phyloP scores from a whole-genome alignment of 2,113 vertebrate species.

The Anguilla japonica region DNA sequence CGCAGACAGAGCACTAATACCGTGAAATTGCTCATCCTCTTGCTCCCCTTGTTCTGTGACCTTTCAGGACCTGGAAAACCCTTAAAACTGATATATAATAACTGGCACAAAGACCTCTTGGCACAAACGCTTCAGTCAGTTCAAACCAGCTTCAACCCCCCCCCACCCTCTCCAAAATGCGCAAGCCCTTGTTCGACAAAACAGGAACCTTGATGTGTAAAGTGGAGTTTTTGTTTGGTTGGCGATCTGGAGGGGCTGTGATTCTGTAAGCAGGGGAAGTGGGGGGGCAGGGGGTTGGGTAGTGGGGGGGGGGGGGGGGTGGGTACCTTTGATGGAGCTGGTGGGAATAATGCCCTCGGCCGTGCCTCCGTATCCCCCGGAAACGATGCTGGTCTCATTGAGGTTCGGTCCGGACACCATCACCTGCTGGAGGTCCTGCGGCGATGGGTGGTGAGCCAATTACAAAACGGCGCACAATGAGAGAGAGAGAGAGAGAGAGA shows the following conservation, averaged over 20 bases:
- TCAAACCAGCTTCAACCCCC: neutral
- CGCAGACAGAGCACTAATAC: neutral
- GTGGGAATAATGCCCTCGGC: constrained; percentile 89
- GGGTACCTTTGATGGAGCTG: constrained; percentile 78
- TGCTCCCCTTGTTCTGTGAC: neutral
- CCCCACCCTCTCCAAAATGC: neutral
- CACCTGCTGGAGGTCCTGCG: constrained; percentile 94
- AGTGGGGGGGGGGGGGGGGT: constrained; percentile 31
- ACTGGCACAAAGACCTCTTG: neutral
- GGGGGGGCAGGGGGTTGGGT: neutral
- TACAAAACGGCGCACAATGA: constrained; percentile 1
- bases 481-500: neutral
- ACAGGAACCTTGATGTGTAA: neutral
- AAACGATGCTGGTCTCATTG: constrained; percentile 96
- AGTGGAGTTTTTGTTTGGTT: neutral
- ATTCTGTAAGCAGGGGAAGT: too few species aligned
- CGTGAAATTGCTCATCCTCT: neutral
- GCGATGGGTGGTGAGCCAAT: neutral
- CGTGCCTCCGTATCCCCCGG: constrained; percentile 91
- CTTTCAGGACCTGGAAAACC: neutral
- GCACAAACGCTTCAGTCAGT: neutral
- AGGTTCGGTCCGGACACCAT: constrained; percentile 98
- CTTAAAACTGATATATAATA: neutral
- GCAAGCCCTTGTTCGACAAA: neutral
- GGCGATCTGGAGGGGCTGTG: neutral